phyloP scores from a whole-genome alignment of 2,888 invertebrate species.

The Sinotaia quadrata region DNA sequence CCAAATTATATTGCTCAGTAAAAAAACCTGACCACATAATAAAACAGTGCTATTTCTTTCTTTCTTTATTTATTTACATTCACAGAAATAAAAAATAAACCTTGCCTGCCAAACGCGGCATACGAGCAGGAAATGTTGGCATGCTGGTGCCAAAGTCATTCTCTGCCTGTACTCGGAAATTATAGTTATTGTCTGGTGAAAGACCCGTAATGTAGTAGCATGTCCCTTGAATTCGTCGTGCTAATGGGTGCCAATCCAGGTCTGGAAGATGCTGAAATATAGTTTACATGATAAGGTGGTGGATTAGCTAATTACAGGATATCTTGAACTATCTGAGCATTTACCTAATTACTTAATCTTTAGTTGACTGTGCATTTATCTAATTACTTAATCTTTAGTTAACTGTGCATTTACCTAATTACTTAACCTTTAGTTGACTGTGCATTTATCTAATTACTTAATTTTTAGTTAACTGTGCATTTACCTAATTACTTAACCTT shows the following conservation, averaged over 20 bases:
- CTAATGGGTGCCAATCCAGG: constrained; percentile 56
- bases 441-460: no score
- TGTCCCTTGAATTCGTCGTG: constrained; percentile 58
- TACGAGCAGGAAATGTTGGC: constrained; percentile 82
- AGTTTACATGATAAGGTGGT: no score
- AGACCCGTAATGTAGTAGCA: constrained; percentile 56
- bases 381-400: no score
- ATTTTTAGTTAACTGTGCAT: no score
- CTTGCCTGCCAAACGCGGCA: constrained; percentile 51
- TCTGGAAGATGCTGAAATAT: constrained; percentile 30
- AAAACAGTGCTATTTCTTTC: neutral
- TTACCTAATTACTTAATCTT: no score
- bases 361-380: no score
- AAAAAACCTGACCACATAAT: neutral
- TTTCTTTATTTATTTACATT: neutral
- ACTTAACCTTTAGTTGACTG: no score
- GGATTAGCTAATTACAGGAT: no score
- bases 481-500: no score
- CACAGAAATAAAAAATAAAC: neutral
- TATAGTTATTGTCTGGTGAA: constrained; percentile 86
- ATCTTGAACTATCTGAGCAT: no score
- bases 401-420: no score
- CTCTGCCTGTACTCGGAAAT: constrained; percentile 94
- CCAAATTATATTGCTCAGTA: no score
- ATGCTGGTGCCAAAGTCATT: constrained; percentile 97